phyloP scores from a whole-genome alignment of 2,888 invertebrate genomes.

The Prosopocoilus inquinatus region DNA sequence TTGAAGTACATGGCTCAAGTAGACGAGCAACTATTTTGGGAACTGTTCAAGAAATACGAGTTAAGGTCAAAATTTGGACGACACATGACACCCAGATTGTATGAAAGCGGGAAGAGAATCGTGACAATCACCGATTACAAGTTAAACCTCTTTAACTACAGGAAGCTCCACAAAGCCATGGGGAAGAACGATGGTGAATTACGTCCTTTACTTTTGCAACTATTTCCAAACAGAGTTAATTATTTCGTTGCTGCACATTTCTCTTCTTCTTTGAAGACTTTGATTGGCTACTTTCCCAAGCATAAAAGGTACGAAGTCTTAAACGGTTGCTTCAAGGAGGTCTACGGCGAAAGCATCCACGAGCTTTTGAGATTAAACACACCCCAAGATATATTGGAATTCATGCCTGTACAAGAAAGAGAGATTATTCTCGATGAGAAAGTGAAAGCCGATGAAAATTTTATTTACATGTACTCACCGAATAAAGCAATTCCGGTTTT shows the following conservation, averaged over 20 bases:
- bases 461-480: conserved; percentile 2
- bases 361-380: conserved; percentile 4
- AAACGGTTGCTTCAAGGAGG: conserved; percentile 7
- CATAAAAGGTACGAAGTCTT: neutral
- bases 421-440: neutral
- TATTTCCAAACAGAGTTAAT: conserved; percentile 6
- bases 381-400: conserved; percentile 3
- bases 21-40: conserved; percentile 9
- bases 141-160: neutral
- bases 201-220: conserved; percentile 1
- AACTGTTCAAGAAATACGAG: conserved; percentile 8
- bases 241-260: neutral
- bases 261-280: neutral
- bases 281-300: neutral
- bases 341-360: conserved; percentile 3
- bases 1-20: conserved; percentile 10
- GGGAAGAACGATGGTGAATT: conserved; percentile 6
- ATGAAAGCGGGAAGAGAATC: conserved; percentile 1
- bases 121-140: neutral
- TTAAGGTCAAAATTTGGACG: conserved; percentile 8
- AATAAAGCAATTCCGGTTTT: conserved; percentile 9
- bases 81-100: conserved; percentile 9
- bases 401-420: neutral
- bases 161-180: conserved; percentile 3
- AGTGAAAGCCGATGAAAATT: conserved; percentile 4